Conservation (phyloP, 2,888 invertebrate genomes). For the Lasioglossum marginatum region DNA sequence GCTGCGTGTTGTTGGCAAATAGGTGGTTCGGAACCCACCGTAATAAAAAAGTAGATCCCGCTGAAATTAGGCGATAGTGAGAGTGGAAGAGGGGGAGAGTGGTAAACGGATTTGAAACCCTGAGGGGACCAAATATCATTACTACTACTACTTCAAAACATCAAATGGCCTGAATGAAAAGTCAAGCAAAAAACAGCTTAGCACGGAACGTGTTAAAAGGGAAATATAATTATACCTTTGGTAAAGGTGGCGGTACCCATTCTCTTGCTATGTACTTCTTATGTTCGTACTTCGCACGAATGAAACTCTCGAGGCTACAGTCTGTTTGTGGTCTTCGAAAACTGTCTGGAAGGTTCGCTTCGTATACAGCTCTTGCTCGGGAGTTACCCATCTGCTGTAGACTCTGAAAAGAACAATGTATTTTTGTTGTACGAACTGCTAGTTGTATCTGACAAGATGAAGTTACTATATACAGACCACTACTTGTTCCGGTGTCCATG, state of each 20-base stretch:
- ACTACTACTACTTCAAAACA: too few species aligned
- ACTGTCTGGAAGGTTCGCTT: slow-evolving; percentile 97
- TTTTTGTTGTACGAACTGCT: neutral
- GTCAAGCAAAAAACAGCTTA: too few species aligned
- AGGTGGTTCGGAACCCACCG: too few species aligned
- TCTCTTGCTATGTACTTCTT: slow-evolving; percentile 99
- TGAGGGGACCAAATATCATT: too few species aligned
- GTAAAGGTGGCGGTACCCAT: slow-evolving; percentile 95
- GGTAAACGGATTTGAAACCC: too few species aligned
- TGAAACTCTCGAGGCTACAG: slow-evolving; percentile 96
- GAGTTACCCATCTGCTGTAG: slow-evolving; percentile 99
- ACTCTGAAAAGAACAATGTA: slow-evolving; percentile 83
- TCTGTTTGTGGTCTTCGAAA: slow-evolving; percentile 98
- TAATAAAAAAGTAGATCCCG: too few species aligned
- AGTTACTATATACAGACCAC: slow-evolving; percentile 86
- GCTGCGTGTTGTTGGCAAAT: too few species aligned
- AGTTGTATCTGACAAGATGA: neutral
- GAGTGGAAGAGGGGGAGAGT: too few species aligned
- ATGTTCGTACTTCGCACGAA: slow-evolving; percentile 99
- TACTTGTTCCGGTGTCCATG: slow-evolving; percentile 99
- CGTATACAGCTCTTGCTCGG: slow-evolving; percentile 97
- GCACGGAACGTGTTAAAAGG: neutral
- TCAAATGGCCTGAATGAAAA: too few species aligned
- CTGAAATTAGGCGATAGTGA: too few species aligned
- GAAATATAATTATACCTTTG: slow-evolving; percentile 87